Percentiles rank a stretch among this genome's conserved stretches.
Conservation (phyloP, 2,888 invertebrate species). For the Entomobrya multifasciata region DNA sequence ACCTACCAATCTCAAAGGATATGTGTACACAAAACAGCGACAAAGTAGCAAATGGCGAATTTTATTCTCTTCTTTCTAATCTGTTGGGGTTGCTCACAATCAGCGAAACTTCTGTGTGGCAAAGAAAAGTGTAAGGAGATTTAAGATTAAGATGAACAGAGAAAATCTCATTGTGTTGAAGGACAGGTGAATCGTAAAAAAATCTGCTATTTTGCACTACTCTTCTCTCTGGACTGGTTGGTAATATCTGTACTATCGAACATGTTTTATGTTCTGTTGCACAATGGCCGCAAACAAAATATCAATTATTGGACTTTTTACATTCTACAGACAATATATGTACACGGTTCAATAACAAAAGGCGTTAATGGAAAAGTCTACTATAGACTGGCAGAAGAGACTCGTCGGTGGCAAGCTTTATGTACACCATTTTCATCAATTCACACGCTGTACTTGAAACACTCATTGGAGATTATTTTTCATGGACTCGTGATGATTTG, state of each 20-base stretch:
- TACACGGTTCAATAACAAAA: conserved; percentile 15
- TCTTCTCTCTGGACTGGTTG: no score
- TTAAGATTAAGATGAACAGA: not conserved
- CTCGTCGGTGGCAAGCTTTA: not conserved
- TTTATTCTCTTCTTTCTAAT: conserved; percentile 22
- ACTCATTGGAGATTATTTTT: not conserved
- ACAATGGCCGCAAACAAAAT: conserved; percentile 33
- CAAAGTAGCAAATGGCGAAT: conserved; percentile 42
- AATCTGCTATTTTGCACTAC: no score
- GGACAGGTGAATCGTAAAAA: not conserved
- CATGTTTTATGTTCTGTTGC: no score
- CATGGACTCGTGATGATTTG: not conserved
- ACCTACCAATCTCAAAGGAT: not conserved
- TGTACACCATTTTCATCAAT: not conserved
- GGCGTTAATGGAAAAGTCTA: conserved; percentile 17
- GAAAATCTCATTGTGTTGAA: not conserved
- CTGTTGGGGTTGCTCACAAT: not conserved
- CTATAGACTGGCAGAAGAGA: not conserved
- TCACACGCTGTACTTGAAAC: not conserved
- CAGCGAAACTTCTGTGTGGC: not conserved
- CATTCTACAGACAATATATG: conserved; percentile 12
- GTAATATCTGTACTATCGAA: no score
- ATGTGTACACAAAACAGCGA: conserved; percentile 11
- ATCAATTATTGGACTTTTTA: conserved; percentile 25
- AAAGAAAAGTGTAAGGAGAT: not conserved